A percentile compares a stretch with the other conserved stretches of the same genome.
phyloP scores from a whole-genome alignment of 1,140 invertebrate genomes.

The Heliconius himera region DNA sequence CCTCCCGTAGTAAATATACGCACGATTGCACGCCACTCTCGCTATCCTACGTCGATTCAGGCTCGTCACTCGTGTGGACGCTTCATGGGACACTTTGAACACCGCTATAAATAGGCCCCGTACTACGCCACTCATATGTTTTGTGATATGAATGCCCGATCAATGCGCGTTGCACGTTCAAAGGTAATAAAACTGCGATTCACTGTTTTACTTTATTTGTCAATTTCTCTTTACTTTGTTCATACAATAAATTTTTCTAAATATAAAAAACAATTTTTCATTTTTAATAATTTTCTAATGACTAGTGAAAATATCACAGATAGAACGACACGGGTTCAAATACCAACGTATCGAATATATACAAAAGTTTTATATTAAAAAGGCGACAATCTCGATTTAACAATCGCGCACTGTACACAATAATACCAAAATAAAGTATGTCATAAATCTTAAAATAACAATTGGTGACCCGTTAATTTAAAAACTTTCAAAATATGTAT shows the following conservation, averaged over 20 bases:
- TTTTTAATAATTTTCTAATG: constrained; percentile 63
- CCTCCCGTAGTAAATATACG: constrained; percentile 74
- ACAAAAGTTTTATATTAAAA: constrained; percentile 46
- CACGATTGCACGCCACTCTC: constrained; percentile 72
- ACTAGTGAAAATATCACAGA: constrained; percentile 64
- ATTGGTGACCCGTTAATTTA: constrained; percentile 33
- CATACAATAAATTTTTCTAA: constrained; percentile 72
- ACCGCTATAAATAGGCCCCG: constrained; percentile 48
- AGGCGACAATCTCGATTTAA: constrained; percentile 58
- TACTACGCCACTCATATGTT: constrained; percentile 48
- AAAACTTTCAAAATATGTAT: constrained; percentile 37
- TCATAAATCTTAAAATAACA: constrained; percentile 47
- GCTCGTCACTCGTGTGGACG: constrained; percentile 47
- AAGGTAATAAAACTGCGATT: constrained; percentile 44
- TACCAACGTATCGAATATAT: constrained; percentile 44
- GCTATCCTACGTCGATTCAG: constrained; percentile 62
- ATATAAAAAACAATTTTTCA: constrained; percentile 63
- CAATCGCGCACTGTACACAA: constrained; percentile 64
- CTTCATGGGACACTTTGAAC: constrained; percentile 48
- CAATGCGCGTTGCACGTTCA: constrained; percentile 25
- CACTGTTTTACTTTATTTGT: constrained; percentile 71
- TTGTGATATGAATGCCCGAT: constrained; percentile 38
- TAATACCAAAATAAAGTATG: constrained; percentile 67
- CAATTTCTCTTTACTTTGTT: constrained; percentile 64
- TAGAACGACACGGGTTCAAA: constrained; percentile 41